phyloP scores from a whole-genome alignment of 2,113 vertebrate species.

The Albula goreensis region DNA sequence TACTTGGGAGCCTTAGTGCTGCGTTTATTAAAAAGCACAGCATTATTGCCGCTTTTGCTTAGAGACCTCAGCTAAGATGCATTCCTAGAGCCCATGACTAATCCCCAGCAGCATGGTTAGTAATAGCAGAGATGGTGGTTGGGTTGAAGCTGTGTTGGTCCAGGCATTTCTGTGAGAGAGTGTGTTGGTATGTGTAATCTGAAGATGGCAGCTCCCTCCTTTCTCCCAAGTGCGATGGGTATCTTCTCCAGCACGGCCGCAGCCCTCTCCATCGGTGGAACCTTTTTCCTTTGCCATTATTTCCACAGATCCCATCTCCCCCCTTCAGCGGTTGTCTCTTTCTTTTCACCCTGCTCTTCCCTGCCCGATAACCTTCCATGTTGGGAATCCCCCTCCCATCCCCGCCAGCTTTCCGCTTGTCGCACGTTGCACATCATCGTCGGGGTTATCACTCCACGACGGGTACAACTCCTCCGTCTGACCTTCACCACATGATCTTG shows the following conservation, averaged over 20 bases:
- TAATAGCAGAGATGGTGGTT: not conserved
- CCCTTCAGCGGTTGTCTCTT: not conserved
- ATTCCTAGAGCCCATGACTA: not conserved
- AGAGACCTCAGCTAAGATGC: not conserved
- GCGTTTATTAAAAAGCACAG: not conserved
- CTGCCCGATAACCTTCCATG: not conserved
- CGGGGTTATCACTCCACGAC: conserved; percentile 17
- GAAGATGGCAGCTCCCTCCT: not conserved
- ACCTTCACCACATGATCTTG: conserved; percentile 36
- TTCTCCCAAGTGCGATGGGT: not conserved
- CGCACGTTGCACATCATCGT: not conserved
- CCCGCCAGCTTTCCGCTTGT: not conserved
- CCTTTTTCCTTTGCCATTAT: not conserved
- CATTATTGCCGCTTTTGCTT: not conserved
- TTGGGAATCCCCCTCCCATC: not conserved
- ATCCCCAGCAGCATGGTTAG: not conserved
- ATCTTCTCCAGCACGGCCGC: not conserved
- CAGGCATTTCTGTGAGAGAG: not conserved
- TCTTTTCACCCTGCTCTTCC: not conserved
- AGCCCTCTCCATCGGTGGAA: not conserved
- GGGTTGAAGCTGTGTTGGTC: not conserved
- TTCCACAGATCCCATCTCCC: not conserved
- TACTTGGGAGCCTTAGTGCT: too few relatives aligned
- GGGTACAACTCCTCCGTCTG: not conserved
- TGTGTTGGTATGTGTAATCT: not conserved